Evolutionary conservation across 1,140 invertebrate genomes (phyloP), one percentile per base, ranked within the genome.

Genomic region (Gonioctena quinquepunctata): DNA sequence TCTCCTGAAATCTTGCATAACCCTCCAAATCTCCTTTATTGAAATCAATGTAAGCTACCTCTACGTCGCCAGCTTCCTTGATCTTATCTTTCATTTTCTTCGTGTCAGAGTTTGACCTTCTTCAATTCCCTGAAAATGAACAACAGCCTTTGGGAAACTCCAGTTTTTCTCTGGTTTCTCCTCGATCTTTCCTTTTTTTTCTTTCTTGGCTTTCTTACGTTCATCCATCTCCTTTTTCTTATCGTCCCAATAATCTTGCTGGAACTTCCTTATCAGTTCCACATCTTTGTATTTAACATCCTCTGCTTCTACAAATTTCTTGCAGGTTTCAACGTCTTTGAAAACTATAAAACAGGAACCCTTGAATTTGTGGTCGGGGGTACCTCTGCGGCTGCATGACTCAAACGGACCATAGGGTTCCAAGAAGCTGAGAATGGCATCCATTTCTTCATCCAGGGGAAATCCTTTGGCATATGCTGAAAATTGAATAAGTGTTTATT

Each of bases 321-420:
- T 89, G 13, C 90, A 90, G 74, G 89, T 87, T 61, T 95, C 93
- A 60, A 89, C 85, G 25, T 88, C 92, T 75, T 89, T 88, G 78
- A 96, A 98, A 2, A 92, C 91, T 19, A 92, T 88, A 85, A 96
- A 96, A 59, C 96, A 89, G 5, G 96, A 97, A 49, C 96, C 96
- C 85, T 98, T 94, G 78, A 96, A 96, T 28, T 87, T 83, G 57
- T 86, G 85, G 42, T 87, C 86, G 76, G 92, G 92, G 5, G 84
- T 85, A 4, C 87, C 83, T 72, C 93, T 88, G 89, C 93, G 92
- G 76, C 89, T 84, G 42, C 97, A 85, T 79, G 92, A 93, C 54
- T 96, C 93, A 33, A 93, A 87, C 56, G 89, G 86, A 8, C 92
- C 91, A 83, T 87, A 90, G 25, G 86, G 81, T 64, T 88, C 87